These are phyloP conservation scores for Poeciliopsis turneri DNA, from an alignment of 2,797 vertebrate species.

Conservation along the genomic window DNA sequence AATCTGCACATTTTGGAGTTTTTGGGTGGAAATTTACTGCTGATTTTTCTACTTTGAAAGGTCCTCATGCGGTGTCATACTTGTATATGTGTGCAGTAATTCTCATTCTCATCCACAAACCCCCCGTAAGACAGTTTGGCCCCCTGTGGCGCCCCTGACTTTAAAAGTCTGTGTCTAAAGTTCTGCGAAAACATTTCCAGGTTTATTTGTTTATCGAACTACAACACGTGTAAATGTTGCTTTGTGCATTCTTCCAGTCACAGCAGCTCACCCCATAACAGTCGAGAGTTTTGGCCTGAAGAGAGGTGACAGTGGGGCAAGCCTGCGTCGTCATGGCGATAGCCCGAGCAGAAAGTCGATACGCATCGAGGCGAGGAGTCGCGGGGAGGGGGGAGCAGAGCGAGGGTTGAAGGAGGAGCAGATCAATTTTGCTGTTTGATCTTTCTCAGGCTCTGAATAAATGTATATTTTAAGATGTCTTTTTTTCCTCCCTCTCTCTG, in stretches of 20 bases:
- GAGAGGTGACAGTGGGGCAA: constrained; percentile 72
- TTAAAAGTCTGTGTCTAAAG: neutral
- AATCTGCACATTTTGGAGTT: too few species aligned
- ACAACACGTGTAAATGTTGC: constrained; percentile 20
- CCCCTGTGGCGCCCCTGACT: too few species aligned
- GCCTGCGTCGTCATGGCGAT: constrained; percentile 67
- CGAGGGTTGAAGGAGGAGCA: constrained; percentile 75
- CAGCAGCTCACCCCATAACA: constrained; percentile 58
- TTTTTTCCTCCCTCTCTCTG: constrained; percentile 53
- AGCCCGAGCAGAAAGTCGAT: constrained; percentile 73
- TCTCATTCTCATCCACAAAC: neutral
- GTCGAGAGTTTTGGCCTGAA: constrained; percentile 47
- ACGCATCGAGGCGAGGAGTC: constrained; percentile 57
- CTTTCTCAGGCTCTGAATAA: constrained; percentile 80
- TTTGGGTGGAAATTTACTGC: too few species aligned
- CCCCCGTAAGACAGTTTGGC: neutral
- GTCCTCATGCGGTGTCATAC: neutral
- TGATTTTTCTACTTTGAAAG: too few species aligned
- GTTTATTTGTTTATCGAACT: constrained; percentile 26
- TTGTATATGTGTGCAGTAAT: neutral
- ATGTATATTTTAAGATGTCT: constrained; percentile 79
- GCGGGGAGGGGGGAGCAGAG: constrained; percentile 55
- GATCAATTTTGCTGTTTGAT: constrained; percentile 85
- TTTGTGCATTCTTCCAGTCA: constrained; percentile 32
- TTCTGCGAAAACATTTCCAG: neutral